Base-by-base conservation (phyloP, 2,888 invertebrate species). In the Oegoconia quadripuncta region DNA sequence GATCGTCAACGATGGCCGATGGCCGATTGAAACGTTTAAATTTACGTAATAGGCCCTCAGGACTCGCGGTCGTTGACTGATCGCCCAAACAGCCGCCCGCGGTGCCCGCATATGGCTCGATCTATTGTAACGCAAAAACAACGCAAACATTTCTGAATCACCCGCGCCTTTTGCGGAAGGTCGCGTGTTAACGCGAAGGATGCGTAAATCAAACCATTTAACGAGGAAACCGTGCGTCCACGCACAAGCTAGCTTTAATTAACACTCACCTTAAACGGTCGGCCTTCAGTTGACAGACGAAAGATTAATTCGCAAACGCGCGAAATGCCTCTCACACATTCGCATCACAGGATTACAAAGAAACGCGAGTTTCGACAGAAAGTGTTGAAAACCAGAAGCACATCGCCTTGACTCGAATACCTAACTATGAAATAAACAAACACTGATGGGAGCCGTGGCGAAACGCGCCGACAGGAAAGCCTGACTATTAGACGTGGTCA, bases 161-260 rank as follows among this genome's bases (percentile, higher is more conserved):
- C 59, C 59, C 12, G 34, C 42, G 60, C 74, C 74, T 74, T 76
- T 72, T 64, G 69, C 59, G 64, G 73, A 81, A 82, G 77, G 80
- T 74, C 77, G 64, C 66, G 58, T 64, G 66, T 71, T 66, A 66
- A 54, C 58, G 43, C 62, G 66, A 74, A 73, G 71, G 72, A 73
- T 70, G 61, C 73, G 71, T 75, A 77, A 76, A 79, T 78, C 77
- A 76, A 75, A 77, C 59, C 65, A 51, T 53, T 63, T 64, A 64
- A 69, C 66, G 58, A 74, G 72, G 72, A 76, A 71, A 70, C 58
- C 54, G 57, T 49, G 48, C 51, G 38, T 44, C 52, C 47, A 50
- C 55, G 53, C 55, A 44, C 46, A 53, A 58, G 63, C 72, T 73
- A 70, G 64, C 66, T 67, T 76, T 77, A 76, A 79, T 79, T 75